These are phyloP conservation scores for Lutjanus campechanus DNA, from an alignment of 2,797 vertebrate genomes.

Conservation along the genomic window DNA sequence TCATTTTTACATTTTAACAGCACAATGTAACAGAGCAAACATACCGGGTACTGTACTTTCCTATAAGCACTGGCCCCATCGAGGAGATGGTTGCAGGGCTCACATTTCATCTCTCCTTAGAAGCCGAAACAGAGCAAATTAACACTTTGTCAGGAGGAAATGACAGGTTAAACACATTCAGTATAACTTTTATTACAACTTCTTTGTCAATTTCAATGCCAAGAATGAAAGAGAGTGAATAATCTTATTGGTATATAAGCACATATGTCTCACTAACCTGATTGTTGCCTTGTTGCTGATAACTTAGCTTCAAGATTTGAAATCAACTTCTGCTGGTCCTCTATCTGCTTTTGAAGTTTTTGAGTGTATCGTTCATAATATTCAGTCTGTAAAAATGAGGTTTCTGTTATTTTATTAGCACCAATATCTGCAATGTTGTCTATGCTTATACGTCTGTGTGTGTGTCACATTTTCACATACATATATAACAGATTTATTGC, in stretches of 20 bases:
- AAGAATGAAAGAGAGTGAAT: conserved; percentile 12
- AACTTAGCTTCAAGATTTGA: conserved; percentile 86
- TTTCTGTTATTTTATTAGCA: conserved; percentile 34
- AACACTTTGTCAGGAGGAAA: conserved; percentile 15
- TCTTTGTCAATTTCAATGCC: neutral
- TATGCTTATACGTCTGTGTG: neutral
- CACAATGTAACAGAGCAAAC: conserved; percentile 35
- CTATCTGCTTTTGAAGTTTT: conserved; percentile 93
- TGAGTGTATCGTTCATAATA: conserved; percentile 91
- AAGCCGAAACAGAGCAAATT: conserved; percentile 66
- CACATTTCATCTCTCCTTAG: conserved; percentile 86
- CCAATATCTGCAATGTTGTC: neutral
- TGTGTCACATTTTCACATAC: conserved; percentile 2
- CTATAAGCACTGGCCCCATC: conserved; percentile 86
- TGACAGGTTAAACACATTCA: neutral
- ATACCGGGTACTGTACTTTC: conserved; percentile 87
- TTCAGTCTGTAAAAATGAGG: conserved; percentile 89
- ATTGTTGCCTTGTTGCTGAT: conserved; percentile 70
- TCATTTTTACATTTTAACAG: neutral
- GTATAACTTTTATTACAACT: neutral
- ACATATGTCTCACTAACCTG: conserved; percentile 79
- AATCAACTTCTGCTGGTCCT: conserved; percentile 91
- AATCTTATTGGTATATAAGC: neutral
- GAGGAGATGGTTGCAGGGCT: conserved; percentile 86
- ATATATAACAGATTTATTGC: neutral